Percentiles rank a stretch among this genome's conserved stretches.
Evolutionary conservation across 2,797 vertebrate species (phyloP).

Genomic region (Brachyrhaphis roseni): DNA sequence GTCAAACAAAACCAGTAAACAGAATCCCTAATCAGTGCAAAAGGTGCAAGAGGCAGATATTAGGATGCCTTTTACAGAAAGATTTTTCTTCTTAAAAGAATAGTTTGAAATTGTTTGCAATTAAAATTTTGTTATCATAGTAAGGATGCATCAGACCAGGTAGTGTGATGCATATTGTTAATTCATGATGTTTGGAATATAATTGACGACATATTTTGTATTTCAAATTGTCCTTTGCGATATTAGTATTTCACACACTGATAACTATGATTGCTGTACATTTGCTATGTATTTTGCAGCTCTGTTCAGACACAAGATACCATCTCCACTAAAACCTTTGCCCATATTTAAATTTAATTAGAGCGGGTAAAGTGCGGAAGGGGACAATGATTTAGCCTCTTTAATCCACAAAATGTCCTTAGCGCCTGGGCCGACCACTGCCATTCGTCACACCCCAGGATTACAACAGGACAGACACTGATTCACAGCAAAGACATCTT

Average conservation of each 20-base stretch:
- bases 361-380: constrained; percentile 48
- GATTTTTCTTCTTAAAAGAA: neutral
- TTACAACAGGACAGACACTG: constrained; percentile 62
- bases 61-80: neutral
- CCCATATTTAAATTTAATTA: constrained; percentile 67
- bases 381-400: constrained; percentile 63
- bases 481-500: constrained; percentile 52
- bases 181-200: neutral
- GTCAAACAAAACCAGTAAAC: neutral
- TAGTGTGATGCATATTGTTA: neutral
- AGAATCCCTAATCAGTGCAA: neutral
- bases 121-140: neutral
- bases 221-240: neutral
- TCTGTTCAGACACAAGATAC: constrained; percentile 25
- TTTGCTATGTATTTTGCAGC: neutral
- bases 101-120: neutral
- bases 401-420: constrained; percentile 67
- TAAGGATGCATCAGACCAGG: neutral
- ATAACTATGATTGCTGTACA: neutral
- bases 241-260: neutral
- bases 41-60: too few relatives aligned
- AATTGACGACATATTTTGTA: neutral
- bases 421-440: constrained; percentile 58
- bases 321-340: constrained; percentile 56
- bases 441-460: constrained; percentile 61